Evolutionary conservation across 2,888 invertebrate species (phyloP).

Genomic region (Ptilodon capucinus): DNA sequence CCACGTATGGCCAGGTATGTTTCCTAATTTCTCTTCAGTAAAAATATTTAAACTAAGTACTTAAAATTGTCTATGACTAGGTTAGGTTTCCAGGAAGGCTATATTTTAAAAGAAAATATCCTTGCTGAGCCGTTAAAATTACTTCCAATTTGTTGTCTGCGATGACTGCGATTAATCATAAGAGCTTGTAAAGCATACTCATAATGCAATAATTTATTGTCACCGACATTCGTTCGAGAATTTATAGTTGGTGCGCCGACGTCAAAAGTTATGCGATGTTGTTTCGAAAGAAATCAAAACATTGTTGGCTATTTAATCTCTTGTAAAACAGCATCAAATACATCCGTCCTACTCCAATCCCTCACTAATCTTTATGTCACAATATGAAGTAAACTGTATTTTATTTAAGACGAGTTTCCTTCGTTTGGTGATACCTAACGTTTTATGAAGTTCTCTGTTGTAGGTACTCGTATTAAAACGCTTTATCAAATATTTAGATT

Average conservation of each 20-base stretch:
- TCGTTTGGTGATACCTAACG: conserved; percentile 6
- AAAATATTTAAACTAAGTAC: too few species aligned
- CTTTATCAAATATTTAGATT: conserved; percentile 2
- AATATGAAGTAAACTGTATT: conserved; percentile 32
- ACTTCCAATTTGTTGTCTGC: conserved; percentile 5
- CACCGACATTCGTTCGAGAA: conserved; percentile 16
- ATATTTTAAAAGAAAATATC: too few species aligned
- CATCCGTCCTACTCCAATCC: conserved; percentile 23
- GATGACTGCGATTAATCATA: not conserved
- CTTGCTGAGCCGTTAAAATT: not conserved
- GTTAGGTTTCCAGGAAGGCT: too few species aligned
- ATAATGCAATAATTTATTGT: conserved; percentile 9
- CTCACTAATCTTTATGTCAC: conserved; percentile 42
- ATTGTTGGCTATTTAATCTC: conserved; percentile 49
- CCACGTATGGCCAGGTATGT: too few species aligned
- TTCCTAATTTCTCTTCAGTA: too few species aligned
- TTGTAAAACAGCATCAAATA: conserved; percentile 42
- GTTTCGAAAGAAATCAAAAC: conserved; percentile 53
- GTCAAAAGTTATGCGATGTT: conserved; percentile 40
- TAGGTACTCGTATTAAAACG: not conserved
- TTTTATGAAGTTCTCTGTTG: not conserved
- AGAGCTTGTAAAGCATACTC: not conserved
- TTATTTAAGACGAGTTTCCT: conserved; percentile 21
- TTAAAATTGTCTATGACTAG: too few species aligned
- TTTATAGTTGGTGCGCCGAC: conserved; percentile 13